Conservation (phyloP, 2,888 invertebrate genomes). For the Lydus trimaculatus region DNA sequence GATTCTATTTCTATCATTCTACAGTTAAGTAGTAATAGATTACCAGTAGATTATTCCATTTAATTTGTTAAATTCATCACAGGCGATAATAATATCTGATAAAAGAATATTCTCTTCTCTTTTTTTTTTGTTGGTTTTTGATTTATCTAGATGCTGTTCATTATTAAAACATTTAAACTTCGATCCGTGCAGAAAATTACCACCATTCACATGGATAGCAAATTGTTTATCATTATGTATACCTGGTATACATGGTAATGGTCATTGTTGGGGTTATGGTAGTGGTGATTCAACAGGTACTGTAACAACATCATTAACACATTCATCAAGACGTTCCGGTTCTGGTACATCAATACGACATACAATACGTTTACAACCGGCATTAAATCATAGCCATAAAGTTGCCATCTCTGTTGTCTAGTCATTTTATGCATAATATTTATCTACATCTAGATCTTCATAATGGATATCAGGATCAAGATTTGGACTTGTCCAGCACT, state of each 20-base stretch:
- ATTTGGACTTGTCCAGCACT: not conserved
- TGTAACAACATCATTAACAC: slow-evolving; percentile 56
- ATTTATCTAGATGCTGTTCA: slow-evolving; percentile 49
- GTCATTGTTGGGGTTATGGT: slow-evolving; percentile 53
- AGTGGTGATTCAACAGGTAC: slow-evolving; percentile 49
- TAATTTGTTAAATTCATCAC: not conserved
- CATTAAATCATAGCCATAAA: slow-evolving; percentile 53
- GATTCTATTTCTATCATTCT: too few species aligned
- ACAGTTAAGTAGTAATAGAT: not conserved
- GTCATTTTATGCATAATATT: slow-evolving; percentile 30
- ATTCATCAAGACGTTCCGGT: slow-evolving; percentile 54
- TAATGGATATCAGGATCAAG: not conserved
- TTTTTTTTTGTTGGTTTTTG: not conserved
- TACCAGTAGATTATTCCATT: not conserved
- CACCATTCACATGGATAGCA: slow-evolving; percentile 76
- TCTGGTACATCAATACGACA: slow-evolving; percentile 55
- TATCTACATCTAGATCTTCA: not conserved
- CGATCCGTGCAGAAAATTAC: slow-evolving; percentile 65
- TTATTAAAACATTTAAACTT: slow-evolving; percentile 53
- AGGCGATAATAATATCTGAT: not conserved
- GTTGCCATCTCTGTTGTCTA: slow-evolving; percentile 58
- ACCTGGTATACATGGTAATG: slow-evolving; percentile 49
- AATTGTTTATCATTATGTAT: slow-evolving; percentile 60
- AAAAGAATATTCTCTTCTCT: not conserved
- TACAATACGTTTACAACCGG: slow-evolving; percentile 55